phyloP scores from a whole-genome alignment of 2,888 invertebrate genomes.

The Melieria crassipennis region DNA sequence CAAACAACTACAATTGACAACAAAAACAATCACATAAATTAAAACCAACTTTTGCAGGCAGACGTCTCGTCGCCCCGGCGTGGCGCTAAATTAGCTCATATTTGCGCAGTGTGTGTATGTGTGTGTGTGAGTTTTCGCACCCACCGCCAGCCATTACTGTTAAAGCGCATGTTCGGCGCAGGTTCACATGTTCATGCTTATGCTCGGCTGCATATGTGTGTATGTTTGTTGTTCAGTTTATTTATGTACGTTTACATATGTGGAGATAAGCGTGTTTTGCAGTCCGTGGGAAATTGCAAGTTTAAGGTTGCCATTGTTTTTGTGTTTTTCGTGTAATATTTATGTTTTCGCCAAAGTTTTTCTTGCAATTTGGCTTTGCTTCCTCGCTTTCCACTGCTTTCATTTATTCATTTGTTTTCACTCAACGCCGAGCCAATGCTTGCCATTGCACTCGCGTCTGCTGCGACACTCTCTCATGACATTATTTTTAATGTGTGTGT shows the following conservation, averaged over 20 bases:
- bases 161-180: no score
- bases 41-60: no score
- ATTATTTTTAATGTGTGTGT: not conserved
- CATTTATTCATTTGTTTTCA: not conserved
- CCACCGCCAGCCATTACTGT: no score
- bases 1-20: no score
- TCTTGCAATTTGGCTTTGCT: not conserved
- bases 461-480: no score
- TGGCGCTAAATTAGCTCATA: no score
- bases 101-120: not conserved
- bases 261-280: not conserved
- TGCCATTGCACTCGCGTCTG: not conserved
- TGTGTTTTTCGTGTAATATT: not conserved
- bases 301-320: conserved; percentile 32
- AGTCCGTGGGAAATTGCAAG: conserved; percentile 29
- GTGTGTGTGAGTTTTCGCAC: not conserved
- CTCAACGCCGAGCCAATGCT: not conserved
- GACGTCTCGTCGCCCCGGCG: no score
- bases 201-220: not conserved
- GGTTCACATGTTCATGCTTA: not conserved
- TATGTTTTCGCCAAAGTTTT: not conserved
- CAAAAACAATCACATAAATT: no score
- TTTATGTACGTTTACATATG: not conserved
- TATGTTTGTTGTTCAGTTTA: not conserved
- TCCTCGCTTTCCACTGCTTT: not conserved